Evolutionary conservation across 2,888 invertebrate species (phyloP).

Genomic region (Drosophila cyrtoloma): DNA sequence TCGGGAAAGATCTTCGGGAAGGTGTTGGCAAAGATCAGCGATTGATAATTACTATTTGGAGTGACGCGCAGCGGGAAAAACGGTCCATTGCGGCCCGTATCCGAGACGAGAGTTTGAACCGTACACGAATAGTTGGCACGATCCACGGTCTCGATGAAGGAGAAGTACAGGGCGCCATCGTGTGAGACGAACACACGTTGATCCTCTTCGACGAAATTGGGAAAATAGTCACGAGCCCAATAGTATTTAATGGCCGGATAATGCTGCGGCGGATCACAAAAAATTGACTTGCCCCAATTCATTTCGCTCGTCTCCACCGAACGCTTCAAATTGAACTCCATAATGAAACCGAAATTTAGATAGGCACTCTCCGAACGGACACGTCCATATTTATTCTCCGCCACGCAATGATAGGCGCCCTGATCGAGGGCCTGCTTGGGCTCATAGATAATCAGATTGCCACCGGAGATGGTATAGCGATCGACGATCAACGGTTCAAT

Average conservation of each 20-base stretch:
- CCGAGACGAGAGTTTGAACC: conserved; percentile 94
- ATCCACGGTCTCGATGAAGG: conserved; percentile 96
- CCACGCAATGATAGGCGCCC: conserved; percentile 96
- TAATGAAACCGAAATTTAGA: conserved; percentile 94
- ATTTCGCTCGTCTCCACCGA: conserved; percentile 93
- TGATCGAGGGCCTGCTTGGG: conserved; percentile 93
- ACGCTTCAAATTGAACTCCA: conserved; percentile 95
- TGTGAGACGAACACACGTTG: conserved; percentile 96
- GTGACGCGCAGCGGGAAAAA: conserved; percentile 93
- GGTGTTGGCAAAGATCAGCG: conserved; percentile 95
- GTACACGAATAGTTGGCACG: conserved; percentile 96
- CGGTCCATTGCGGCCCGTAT: conserved; percentile 95
- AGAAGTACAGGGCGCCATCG: conserved; percentile 97
- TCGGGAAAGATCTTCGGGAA: conserved; percentile 98
- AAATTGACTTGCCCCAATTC: conserved; percentile 97
- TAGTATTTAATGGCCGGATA: conserved; percentile 95
- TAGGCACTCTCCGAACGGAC: conserved; percentile 95
- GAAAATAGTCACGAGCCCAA: conserved; percentile 96
- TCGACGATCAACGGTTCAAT: conserved; percentile 92
- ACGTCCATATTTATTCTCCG: conserved; percentile 94
- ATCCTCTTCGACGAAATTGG: conserved; percentile 97
- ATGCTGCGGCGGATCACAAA: conserved; percentile 96
- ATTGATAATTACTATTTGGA: conserved; percentile 95
- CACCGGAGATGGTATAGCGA: conserved; percentile 95
- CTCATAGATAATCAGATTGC: conserved; percentile 94